These are phyloP conservation scores for Pterocles burchelli DNA, from an alignment of 2,113 vertebrate species.

Conservation along the genomic window DNA sequence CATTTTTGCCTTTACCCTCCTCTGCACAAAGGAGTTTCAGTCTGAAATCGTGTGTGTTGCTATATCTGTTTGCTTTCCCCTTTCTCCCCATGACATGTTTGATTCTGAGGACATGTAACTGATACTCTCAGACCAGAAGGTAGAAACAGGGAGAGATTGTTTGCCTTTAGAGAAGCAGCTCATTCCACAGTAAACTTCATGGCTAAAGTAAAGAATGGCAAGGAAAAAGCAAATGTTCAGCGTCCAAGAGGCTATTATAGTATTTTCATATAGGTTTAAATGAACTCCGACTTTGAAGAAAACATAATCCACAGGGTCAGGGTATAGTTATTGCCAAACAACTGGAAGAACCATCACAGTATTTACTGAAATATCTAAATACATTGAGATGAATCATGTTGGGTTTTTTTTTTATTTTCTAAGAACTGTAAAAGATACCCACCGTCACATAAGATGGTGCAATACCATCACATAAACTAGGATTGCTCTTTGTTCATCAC, in stretches of 20 bases:
- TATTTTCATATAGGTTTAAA: not conserved
- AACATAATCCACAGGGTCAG: not conserved
- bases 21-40: not conserved
- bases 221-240: not conserved
- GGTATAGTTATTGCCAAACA: not conserved
- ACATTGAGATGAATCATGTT: not conserved
- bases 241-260: not conserved
- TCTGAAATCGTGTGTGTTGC: not conserved
- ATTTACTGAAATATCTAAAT: not conserved
- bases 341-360: not conserved
- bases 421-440: not conserved
- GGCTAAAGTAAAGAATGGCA: not conserved
- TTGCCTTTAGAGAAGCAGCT: not conserved
- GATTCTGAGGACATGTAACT: not conserved
- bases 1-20: not conserved
- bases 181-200: fast-evolving
- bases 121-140: not conserved
- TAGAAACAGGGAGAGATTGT: not conserved
- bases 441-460: not conserved
- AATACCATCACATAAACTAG: not conserved
- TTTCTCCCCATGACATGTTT: not conserved
- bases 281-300: not conserved
- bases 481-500: not conserved
- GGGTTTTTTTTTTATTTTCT: not conserved
- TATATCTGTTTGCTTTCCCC: not conserved